These are phyloP conservation scores for Grus americana DNA, from an alignment of 2,113 vertebrate species.

Conservation along the genomic window DNA sequence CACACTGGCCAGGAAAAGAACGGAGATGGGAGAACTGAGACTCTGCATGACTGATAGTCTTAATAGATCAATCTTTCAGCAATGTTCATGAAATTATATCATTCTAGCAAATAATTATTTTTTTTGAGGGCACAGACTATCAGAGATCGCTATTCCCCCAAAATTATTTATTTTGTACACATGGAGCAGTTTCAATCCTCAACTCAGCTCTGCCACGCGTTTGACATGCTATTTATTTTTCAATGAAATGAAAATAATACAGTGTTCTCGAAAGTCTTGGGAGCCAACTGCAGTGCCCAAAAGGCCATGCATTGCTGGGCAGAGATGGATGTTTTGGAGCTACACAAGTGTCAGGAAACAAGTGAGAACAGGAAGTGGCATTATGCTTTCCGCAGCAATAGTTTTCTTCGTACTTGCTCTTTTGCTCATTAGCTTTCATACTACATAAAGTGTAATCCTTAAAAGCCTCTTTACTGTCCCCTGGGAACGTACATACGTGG, in stretches of 20 bases:
- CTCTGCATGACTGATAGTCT: neutral
- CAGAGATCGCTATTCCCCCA: neutral
- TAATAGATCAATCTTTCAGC: neutral
- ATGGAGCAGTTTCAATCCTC: neutral
- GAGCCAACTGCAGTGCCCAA: neutral
- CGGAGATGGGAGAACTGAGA: neutral
- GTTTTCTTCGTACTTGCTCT: conserved; percentile 44
- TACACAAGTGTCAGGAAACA: neutral
- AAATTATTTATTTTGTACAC: neutral
- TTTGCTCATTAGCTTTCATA: conserved; percentile 74
- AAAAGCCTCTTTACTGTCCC: conserved; percentile 75
- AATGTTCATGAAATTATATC: neutral
- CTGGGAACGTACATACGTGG: conserved; percentile 63
- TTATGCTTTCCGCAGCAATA: conserved; percentile 18
- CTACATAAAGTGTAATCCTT: conserved; percentile 68
- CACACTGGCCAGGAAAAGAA: neutral
- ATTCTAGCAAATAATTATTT: neutral
- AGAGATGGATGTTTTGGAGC: neutral
- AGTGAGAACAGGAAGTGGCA: neutral
- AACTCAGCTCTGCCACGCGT: neutral
- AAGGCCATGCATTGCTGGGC: neutral
- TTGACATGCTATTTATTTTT: neutral
- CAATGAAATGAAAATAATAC: neutral
- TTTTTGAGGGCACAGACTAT: neutral
- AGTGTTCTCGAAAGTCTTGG: neutral